Conservation (phyloP, 1,140 invertebrate species). For the Drosophila hydei region DNA sequence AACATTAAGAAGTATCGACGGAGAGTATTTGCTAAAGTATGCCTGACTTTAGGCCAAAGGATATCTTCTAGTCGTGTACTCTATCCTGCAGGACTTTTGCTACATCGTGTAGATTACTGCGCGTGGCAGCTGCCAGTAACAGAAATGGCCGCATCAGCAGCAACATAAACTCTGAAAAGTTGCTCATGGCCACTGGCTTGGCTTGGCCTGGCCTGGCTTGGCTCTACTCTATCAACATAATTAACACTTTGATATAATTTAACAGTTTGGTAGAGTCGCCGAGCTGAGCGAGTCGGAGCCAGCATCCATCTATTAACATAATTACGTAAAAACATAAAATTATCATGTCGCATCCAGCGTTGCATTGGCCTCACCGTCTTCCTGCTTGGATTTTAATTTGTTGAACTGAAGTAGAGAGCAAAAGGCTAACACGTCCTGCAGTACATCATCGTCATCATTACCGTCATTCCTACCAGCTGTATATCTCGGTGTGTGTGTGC, state of each 20-base stretch:
- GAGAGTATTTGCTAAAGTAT: too few relatives aligned
- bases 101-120: slow-evolving; percentile 16
- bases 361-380: slow-evolving; percentile 36
- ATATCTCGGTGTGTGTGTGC: not conserved
- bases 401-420: slow-evolving; percentile 54
- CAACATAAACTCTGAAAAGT: slow-evolving; percentile 47
- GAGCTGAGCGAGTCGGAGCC: slow-evolving; percentile 35
- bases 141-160: slow-evolving; percentile 16
- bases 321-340: slow-evolving; percentile 78
- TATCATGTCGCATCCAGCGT: slow-evolving; percentile 67
- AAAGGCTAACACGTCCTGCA: slow-evolving; percentile 76
- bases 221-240: slow-evolving; percentile 51
- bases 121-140: slow-evolving; percentile 37
- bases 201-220: not conserved
- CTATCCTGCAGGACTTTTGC: not conserved
- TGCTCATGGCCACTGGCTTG: slow-evolving; percentile 22
- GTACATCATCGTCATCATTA: slow-evolving; percentile 81
- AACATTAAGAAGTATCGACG: too few relatives aligned
- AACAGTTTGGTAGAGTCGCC: slow-evolving; percentile 52
- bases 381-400: slow-evolving; percentile 77
- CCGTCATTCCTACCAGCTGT: slow-evolving; percentile 63
- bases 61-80: not conserved
- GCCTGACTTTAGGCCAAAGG: too few relatives aligned
- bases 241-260: slow-evolving; percentile 82
- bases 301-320: slow-evolving; percentile 77